These are phyloP conservation scores for Aspiorhynchus laticeps DNA, from an alignment of 2,113 vertebrate species.

Conservation along the genomic window DNA sequence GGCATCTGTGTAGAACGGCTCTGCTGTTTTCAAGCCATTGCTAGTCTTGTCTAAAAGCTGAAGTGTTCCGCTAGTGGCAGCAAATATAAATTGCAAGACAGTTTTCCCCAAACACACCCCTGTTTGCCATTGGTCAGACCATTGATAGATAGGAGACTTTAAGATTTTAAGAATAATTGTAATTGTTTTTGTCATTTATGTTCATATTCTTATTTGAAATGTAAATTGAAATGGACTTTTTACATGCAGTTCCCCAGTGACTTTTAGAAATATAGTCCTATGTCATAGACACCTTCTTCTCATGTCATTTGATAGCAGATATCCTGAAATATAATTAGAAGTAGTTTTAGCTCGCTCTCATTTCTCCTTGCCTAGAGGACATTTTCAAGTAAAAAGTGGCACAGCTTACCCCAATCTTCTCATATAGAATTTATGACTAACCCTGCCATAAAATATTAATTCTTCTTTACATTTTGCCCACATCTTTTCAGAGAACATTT, in stretches of 20 bases:
- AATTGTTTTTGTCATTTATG: neutral
- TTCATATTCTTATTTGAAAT: no score
- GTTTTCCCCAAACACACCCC: neutral
- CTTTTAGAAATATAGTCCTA: neutral
- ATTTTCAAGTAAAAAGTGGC: neutral
- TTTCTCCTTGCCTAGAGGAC: neutral
- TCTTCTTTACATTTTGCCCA: neutral
- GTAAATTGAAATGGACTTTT: neutral
- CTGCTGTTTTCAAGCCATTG: neutral
- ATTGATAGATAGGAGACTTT: neutral
- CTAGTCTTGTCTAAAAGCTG: neutral
- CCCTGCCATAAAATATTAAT: constrained; percentile 1
- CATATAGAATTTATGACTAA: constrained; percentile 9
- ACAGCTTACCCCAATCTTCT: neutral
- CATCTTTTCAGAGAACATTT: neutral
- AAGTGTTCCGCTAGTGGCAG: neutral
- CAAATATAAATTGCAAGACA: neutral
- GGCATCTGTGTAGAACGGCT: neutral
- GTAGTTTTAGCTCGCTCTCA: neutral
- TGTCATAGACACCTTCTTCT: neutral
- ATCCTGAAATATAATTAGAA: neutral
- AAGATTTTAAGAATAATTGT: neutral
- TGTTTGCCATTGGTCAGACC: neutral
- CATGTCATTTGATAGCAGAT: neutral
- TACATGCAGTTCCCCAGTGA: neutral